Evolutionary conservation across 37 sponge, comb jelly and placozoan genomes (phyloP).

Genomic region (Agelas oroides): DNA sequence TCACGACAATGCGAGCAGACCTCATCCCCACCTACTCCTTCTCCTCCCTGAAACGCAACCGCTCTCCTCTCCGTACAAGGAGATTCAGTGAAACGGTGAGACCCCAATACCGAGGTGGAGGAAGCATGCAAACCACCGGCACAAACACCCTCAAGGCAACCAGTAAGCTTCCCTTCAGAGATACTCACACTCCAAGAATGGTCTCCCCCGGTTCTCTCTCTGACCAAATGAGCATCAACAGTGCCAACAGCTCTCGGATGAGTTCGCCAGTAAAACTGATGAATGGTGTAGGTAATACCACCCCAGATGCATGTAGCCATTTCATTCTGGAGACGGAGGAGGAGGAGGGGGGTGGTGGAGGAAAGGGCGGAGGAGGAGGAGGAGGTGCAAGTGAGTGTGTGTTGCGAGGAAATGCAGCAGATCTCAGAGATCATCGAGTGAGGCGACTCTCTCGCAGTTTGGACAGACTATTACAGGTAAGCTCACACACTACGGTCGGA

Average conservation of each 20-base stretch:
- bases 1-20: slow-evolving; percentile 76
- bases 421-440: slow-evolving; percentile 12
- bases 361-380: too few relatives aligned
- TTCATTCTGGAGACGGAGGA: not conserved
- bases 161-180: too few relatives aligned
- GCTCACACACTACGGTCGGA: too few relatives aligned
- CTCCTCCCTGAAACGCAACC: slow-evolving; percentile 3
- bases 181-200: too few relatives aligned
- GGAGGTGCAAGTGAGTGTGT: too few relatives aligned
- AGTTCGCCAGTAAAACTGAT: slow-evolving; percentile 1
- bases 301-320: not conserved
- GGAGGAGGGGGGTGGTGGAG: not conserved
- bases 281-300: not conserved
- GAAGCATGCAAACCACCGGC: too few relatives aligned
- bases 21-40: slow-evolving; percentile 32
- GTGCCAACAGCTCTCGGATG: slow-evolving; percentile 48
- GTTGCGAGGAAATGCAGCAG: not conserved
- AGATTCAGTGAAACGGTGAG: slow-evolving; percentile 32
- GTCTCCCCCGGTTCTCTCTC: too few relatives aligned
- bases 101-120: too few relatives aligned
- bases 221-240: too few relatives aligned
- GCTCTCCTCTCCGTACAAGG: not conserved
- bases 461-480: slow-evolving; percentile 36
- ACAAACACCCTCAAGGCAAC: too few relatives aligned
- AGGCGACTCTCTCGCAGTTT: slow-evolving; percentile 43